These are phyloP conservation scores for Aphelocoma californica DNA, from an alignment of 2,797 vertebrate genomes.

Conservation along the genomic window DNA sequence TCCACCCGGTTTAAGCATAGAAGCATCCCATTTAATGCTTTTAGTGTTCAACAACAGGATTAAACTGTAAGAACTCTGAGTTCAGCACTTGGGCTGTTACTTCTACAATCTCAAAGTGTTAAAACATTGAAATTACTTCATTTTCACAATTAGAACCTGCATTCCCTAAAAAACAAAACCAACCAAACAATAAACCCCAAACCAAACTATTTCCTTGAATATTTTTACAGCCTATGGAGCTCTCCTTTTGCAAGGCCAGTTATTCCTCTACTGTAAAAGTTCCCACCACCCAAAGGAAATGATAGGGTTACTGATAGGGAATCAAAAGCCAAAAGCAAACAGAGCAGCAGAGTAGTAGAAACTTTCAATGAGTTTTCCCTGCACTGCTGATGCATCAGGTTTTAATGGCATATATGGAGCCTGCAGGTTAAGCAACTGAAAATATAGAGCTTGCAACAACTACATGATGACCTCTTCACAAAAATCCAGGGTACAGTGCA, in stretches of 20 bases:
- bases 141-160: neutral
- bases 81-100: neutral
- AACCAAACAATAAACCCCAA: neutral
- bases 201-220: neutral
- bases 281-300: neutral
- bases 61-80: neutral
- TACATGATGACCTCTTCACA: neutral
- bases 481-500: neutral
- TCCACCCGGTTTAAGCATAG: neutral
- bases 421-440: neutral
- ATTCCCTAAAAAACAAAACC: neutral
- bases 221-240: neutral
- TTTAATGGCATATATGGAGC: neutral
- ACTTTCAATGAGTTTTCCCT: neutral
- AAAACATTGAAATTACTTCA: neutral
- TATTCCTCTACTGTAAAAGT: neutral
- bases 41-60: neutral
- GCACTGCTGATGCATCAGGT: neutral
- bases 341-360: neutral
- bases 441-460: neutral
- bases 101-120: neutral
- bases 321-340: neutral
- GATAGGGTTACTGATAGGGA: neutral
- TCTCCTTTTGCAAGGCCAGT: neutral
- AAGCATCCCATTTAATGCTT: neutral